phyloP scores from a whole-genome alignment of 1,140 invertebrate genomes.

The Meloidogyne chitwoodi region DNA sequence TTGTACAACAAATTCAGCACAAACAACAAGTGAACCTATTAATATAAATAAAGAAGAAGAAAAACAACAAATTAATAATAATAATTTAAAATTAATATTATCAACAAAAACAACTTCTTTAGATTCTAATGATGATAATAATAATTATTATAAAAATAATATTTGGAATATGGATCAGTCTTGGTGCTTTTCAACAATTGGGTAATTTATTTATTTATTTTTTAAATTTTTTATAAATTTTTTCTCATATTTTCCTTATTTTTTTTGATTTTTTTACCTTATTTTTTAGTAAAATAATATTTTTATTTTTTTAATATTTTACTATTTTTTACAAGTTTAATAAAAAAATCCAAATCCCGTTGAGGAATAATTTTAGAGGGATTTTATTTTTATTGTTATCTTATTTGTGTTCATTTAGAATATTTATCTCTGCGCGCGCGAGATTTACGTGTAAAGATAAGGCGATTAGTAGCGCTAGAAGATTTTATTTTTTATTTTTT shows the following conservation, averaged over 20 bases:
- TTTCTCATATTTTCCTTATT: neutral
- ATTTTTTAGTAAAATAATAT: neutral
- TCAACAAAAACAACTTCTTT: neutral
- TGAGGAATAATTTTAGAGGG: neutral
- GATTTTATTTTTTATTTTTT: no score
- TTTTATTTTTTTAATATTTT: neutral
- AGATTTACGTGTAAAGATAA: neutral
- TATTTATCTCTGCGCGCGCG: no score
- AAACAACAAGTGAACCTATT: conserved; percentile 2
- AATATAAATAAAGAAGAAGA: neutral
- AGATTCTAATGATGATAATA: neutral
- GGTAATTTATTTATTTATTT: neutral
- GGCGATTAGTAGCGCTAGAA: no score
- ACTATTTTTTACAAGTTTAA: neutral
- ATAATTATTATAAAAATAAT: neutral
- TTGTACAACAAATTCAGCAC: conserved; percentile 10
- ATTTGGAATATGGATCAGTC: neutral
- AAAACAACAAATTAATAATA: neutral
- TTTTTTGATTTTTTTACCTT: neutral
- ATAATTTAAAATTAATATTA: neutral
- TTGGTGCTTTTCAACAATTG: neutral
- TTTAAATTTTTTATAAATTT: no score
- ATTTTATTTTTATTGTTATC: neutral
- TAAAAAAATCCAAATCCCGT: neutral
- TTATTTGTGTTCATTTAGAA: no score